Evolutionary conservation across 2,113 vertebrate genomes (phyloP).

Genomic region (Pseudolaguvia tuberculata): DNA sequence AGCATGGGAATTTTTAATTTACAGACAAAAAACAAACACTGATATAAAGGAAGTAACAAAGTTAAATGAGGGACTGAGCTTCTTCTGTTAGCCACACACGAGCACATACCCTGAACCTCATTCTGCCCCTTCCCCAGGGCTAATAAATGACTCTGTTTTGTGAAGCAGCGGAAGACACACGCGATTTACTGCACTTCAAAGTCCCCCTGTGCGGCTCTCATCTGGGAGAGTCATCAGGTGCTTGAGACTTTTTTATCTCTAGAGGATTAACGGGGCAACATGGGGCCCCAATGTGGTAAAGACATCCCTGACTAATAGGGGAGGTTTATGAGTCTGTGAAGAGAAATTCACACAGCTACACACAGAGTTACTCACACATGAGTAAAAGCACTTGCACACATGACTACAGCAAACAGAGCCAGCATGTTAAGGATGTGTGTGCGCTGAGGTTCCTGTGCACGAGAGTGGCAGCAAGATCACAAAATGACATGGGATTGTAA

Average conservation of each 20-base stretch:
- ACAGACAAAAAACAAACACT: neutral
- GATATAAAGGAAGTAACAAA: neutral
- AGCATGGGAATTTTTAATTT: neutral
- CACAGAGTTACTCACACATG: neutral
- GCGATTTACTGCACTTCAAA: conserved; percentile 34
- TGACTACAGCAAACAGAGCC: conserved; percentile 1
- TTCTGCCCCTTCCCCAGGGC: conserved; percentile 2
- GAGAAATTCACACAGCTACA: conserved; percentile 5
- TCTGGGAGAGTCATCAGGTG: conserved; percentile 43
- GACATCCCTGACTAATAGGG: conserved; percentile 32
- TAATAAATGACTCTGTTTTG: conserved; percentile 31
- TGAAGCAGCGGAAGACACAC: conserved; percentile 17
- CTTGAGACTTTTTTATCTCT: conserved; percentile 12
- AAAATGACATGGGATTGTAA: neutral
- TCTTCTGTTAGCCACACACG: neutral
- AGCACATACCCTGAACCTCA: neutral
- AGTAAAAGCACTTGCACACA: conserved; percentile 1
- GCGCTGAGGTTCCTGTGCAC: neutral
- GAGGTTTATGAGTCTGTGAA: conserved; percentile 15
- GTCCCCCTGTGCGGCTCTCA: conserved; percentile 25
- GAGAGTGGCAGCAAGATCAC: neutral
- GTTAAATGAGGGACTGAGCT: neutral
- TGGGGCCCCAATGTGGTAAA: conserved; percentile 40
- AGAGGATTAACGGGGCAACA: conserved; percentile 34
- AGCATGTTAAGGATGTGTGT: neutral